Base-by-base conservation (phyloP, 2,797 vertebrate genomes). In the Dryobates pubescens region DNA sequence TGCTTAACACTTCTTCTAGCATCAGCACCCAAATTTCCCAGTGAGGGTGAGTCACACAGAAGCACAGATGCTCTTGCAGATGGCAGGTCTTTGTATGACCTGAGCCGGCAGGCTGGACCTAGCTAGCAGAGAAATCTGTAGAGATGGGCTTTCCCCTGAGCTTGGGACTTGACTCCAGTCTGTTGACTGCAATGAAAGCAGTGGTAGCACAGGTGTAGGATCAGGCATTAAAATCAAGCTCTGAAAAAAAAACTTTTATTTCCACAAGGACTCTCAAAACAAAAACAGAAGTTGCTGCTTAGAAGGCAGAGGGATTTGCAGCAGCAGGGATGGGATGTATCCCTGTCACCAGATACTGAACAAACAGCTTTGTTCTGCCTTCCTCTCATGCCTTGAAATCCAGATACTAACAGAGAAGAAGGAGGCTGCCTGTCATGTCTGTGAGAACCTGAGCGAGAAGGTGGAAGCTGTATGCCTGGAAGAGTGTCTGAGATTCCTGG, bases 381-480 rank as follows among this genome's bases (percentile, higher is more conserved):
- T 63, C 4, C 27, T 89, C 51, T 94, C 57, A 53, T 3, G 3
- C 23, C 11, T 34, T 93, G 76, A 68, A 89, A 92, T 74, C 53
- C 62, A 96, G 96, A 86, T 94, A 27, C 29, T 96, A 54, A 87
- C 65, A n/a, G 64, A 77, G 88, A 91, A 83, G 78, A 72, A 0
- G 0, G 64, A 93, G 51, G 34, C 67, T 32, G 94, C 92, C 38
- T 74, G 59, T 29, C 13, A 0, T 12, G 20, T 96, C 47, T 90
- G 89, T 0, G 18, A 82, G 9, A 90, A 68, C 47, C 53, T 97
- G 71, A 63, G 90, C 0, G 59, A 89, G 70, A 86, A 62, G 43
- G 92, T 96, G 57, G 94, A 94, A 94, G 82, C 75, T 59, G 65
- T 53, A 32, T 95, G 93, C 76, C 90, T 96, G 90, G 71, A 92